A percentile compares a stretch with the other conserved stretches of the same genome.
phyloP scores from a whole-genome alignment of 2,797 vertebrate species.

The Glossophaga mutica region DNA sequence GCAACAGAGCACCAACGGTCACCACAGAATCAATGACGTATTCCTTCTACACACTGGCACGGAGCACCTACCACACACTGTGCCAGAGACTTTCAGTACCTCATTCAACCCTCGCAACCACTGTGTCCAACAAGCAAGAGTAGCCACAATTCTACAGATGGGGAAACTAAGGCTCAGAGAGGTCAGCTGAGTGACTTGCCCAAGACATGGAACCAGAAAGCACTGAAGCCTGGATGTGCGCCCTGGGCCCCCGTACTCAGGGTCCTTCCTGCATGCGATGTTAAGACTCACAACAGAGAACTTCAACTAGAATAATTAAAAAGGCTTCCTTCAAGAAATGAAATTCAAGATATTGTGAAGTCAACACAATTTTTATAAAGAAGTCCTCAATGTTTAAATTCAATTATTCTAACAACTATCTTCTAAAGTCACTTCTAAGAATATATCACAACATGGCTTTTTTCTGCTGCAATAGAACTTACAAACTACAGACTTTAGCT shows the following conservation, averaged over 20 bases:
- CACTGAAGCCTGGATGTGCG: background rate
- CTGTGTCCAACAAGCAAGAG: background rate
- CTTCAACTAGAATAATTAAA: background rate
- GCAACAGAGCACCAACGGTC: background rate
- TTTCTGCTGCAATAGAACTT: background rate
- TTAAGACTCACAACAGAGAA: background rate
- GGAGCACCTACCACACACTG: background rate
- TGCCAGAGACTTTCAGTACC: background rate
- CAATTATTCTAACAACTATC: background rate
- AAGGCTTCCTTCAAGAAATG: background rate
- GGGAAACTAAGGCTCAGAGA: background rate
- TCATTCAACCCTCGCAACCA: background rate
- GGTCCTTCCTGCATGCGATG: background rate
- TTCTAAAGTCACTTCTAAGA: background rate
- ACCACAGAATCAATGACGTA: background rate
- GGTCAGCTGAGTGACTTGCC: background rate
- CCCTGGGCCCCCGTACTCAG: background rate
- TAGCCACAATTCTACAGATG: background rate
- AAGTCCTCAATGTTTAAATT: background rate
- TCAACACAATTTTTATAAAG: background rate
- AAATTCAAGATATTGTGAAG: background rate
- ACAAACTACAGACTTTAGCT: background rate
- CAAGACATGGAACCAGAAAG: background rate
- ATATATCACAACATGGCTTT: background rate
- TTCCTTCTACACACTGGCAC: background rate